phyloP scores from a whole-genome alignment of 2,888 invertebrate genomes.

The Ypsolopha sequella region DNA sequence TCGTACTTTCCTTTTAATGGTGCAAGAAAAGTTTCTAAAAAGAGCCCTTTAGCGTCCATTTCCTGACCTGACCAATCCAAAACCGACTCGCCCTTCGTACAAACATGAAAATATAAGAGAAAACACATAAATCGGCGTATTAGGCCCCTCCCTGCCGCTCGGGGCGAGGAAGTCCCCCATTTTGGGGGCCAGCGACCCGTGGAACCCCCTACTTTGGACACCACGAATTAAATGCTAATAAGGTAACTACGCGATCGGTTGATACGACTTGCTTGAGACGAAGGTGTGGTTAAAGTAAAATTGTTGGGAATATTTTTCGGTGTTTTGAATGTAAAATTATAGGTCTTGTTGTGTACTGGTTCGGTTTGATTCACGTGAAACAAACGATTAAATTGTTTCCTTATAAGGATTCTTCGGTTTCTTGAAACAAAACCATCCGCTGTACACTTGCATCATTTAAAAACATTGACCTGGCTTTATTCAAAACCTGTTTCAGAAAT shows the following conservation, averaged over 20 bases:
- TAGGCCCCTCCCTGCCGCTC: constrained; percentile 39
- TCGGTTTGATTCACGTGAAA: background rate
- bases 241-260: constrained; percentile 33
- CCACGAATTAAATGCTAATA: constrained; percentile 67
- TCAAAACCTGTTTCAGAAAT: constrained; percentile 1
- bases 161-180: constrained; percentile 62
- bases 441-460: no score
- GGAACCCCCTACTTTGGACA: constrained; percentile 42
- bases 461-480: no score
- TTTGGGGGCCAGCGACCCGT: constrained; percentile 63
- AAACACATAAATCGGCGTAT: constrained; percentile 23
- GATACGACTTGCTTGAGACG: constrained; percentile 35
- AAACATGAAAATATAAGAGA: constrained; percentile 17
- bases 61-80: constrained; percentile 30
- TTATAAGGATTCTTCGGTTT: no score
- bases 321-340: constrained; percentile 2
- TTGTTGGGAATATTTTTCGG: constrained; percentile 1
- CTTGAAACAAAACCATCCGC: no score
- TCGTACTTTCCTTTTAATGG: background rate
- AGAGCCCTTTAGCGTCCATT: constrained; percentile 8
- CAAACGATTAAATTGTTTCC: no score
- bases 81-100: constrained; percentile 11
- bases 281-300: constrained; percentile 5
- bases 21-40: constrained; percentile 21
- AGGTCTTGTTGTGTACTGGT: background rate